Conservation (phyloP, 2,888 invertebrate genomes). For the Drosophila niveifrons region DNA sequence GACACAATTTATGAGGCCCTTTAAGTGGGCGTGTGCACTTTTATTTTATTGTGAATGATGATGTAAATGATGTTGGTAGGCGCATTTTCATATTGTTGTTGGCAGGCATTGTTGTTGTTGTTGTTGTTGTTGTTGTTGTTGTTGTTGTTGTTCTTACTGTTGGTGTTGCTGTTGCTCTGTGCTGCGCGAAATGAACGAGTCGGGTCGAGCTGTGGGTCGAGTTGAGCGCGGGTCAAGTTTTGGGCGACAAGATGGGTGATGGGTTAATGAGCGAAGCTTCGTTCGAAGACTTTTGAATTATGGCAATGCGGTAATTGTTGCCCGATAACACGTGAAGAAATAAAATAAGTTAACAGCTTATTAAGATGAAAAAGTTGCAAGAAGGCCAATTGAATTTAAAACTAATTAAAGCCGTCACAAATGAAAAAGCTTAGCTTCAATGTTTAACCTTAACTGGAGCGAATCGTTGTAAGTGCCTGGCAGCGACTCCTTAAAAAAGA, state of each 20-base stretch:
- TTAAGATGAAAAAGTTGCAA: background rate
- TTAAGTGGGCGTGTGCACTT: slow-evolving; percentile 81
- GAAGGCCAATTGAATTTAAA: background rate
- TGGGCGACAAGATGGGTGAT: slow-evolving; percentile 68
- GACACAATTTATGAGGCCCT: slow-evolving; percentile 80
- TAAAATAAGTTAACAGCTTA: slow-evolving; percentile 15
- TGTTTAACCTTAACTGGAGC: background rate
- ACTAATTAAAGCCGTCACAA: background rate
- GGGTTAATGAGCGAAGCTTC: slow-evolving; percentile 67
- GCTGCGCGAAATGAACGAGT: slow-evolving; percentile 44
- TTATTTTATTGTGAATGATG: slow-evolving; percentile 82
- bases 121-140: slow-evolving; percentile 29
- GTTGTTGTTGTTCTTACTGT: slow-evolving; percentile 24
- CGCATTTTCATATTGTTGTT: slow-evolving; percentile 56
- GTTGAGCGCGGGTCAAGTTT: slow-evolving; percentile 57
- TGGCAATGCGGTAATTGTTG: slow-evolving; percentile 23
- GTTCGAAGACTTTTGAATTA: slow-evolving; percentile 35
- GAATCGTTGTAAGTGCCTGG: slow-evolving; percentile 28
- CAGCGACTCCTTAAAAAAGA: slow-evolving; percentile 39
- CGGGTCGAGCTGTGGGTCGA: slow-evolving; percentile 56
- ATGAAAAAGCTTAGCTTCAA: background rate
- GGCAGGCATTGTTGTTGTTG: slow-evolving; percentile 16
- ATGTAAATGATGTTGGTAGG: slow-evolving; percentile 79
- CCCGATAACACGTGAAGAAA: slow-evolving; percentile 28
- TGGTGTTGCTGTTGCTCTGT: slow-evolving; percentile 14